These are phyloP conservation scores for Corbicula japonica DNA, from an alignment of 2,888 invertebrate genomes.

Conservation along the genomic window DNA sequence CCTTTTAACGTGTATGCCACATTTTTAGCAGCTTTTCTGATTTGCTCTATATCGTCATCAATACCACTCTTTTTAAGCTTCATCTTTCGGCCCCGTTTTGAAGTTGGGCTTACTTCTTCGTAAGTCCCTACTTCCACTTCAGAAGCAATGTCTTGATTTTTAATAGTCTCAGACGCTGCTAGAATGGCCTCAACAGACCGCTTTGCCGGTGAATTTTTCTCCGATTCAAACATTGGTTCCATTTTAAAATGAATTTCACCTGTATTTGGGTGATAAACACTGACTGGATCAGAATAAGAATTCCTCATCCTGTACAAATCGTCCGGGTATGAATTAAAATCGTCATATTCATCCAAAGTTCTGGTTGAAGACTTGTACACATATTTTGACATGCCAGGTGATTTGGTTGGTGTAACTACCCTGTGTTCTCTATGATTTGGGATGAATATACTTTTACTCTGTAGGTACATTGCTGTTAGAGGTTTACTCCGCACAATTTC, in stretches of 20 bases:
- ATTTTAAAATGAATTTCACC: slow-evolving; percentile 63
- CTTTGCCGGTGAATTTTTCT: slow-evolving; percentile 42
- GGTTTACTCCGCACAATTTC: slow-evolving; percentile 65
- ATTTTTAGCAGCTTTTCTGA: slow-evolving; percentile 63
- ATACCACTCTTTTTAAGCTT: slow-evolving; percentile 54
- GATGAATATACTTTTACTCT: slow-evolving; percentile 50
- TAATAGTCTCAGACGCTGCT: slow-evolving; percentile 68
- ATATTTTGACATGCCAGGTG: slow-evolving; percentile 61
- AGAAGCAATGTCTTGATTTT: slow-evolving; percentile 66
- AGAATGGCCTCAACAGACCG: slow-evolving; percentile 64
- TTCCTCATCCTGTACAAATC: slow-evolving; percentile 53
- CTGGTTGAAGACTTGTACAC: slow-evolving; percentile 43
- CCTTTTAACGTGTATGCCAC: slow-evolving; percentile 63
- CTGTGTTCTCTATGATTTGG: slow-evolving; percentile 30
- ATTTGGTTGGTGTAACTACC: slow-evolving; percentile 54
- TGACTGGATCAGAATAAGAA: slow-evolving; percentile 53
- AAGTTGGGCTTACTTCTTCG: slow-evolving; percentile 53
- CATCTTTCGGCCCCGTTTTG: slow-evolving; percentile 44
- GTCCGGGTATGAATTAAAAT: slow-evolving; percentile 32
- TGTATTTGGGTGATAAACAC: slow-evolving; percentile 66
- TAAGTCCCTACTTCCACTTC: slow-evolving; percentile 63
- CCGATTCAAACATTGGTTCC: slow-evolving; percentile 30
- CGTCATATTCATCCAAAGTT: slow-evolving; percentile 40
- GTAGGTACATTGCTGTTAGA: slow-evolving; percentile 64
- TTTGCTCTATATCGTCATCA: slow-evolving; percentile 67